Conservation (phyloP, 2,888 invertebrate genomes). For the Anthophora plumipes region DNA sequence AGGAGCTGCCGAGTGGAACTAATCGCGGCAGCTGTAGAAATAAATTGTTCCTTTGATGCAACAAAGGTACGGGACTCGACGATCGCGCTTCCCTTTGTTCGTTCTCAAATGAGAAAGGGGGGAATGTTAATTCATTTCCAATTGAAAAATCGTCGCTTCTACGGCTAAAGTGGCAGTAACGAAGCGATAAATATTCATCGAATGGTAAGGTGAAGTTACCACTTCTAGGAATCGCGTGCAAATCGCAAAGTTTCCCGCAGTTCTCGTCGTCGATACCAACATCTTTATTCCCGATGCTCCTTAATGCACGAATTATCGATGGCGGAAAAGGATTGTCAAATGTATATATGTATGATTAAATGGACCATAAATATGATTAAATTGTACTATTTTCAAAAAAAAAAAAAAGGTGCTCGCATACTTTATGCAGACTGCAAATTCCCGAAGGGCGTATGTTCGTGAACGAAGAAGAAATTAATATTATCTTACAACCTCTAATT, state of each 20-base stretch:
- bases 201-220: background rate
- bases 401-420: constrained; percentile 33
- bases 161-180: background rate
- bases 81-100: background rate
- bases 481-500: background rate
- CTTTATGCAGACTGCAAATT: constrained; percentile 12
- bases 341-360: no score
- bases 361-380: no score
- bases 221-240: background rate
- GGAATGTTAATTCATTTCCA: background rate
- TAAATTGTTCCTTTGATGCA: constrained; percentile 45
- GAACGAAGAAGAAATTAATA: background rate
- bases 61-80: constrained; percentile 6
- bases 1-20: constrained; percentile 48
- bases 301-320: background rate
- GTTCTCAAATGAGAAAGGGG: background rate
- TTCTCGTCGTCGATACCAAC: background rate
- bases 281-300: background rate
- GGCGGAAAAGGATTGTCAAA: background rate
- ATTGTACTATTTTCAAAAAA: background rate
- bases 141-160: background rate
- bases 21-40: constrained; percentile 55
- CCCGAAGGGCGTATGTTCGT: constrained; percentile 17
- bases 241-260: background rate
- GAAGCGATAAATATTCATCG: background rate